These are phyloP conservation scores for Mellivora capensis DNA, from an alignment of 2,113 vertebrate species.

Conservation along the genomic window DNA sequence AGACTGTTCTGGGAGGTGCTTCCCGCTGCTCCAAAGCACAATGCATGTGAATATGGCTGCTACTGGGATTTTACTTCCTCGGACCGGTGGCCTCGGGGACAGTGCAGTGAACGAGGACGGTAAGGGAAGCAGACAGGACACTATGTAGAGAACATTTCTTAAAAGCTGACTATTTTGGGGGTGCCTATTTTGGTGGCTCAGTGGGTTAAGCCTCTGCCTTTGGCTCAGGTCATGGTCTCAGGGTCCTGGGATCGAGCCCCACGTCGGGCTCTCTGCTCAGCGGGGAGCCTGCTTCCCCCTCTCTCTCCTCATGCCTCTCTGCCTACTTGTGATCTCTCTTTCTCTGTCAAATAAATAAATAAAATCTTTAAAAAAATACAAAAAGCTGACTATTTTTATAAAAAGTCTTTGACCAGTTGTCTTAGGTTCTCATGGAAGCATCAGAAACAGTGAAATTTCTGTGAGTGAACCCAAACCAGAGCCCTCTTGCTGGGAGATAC, in stretches of 20 bases:
- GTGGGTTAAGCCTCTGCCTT: too few species aligned
- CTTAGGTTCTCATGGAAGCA: constrained; percentile 33
- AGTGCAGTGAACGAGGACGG: not conserved
- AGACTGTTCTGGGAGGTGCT: not conserved
- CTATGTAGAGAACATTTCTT: not conserved
- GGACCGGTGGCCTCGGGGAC: not conserved
- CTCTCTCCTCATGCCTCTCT: too few species aligned
- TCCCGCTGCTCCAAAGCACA: not conserved
- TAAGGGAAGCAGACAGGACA: not conserved
- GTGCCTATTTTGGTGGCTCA: too few species aligned
- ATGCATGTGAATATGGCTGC: not conserved
- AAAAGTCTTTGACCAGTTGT: not conserved
- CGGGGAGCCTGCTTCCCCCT: too few species aligned
- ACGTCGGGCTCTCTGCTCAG: fast-evolving
- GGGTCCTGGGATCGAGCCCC: too few species aligned
- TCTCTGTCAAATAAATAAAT: too few species aligned
- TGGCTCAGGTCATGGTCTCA: too few species aligned
- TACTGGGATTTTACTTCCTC: not conserved
- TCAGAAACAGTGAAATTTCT: constrained; percentile 1
- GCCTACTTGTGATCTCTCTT: too few species aligned
- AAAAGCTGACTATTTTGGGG: constrained; percentile 42
- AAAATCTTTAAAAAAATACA: too few species aligned
- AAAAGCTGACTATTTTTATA: constrained; percentile 45
- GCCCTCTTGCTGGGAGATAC: not conserved
- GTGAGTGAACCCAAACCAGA: not conserved